Percentiles rank a stretch among this genome's conserved stretches.
Conservation (phyloP, 2,888 invertebrate genomes). For the Eupelmus urozonus region DNA sequence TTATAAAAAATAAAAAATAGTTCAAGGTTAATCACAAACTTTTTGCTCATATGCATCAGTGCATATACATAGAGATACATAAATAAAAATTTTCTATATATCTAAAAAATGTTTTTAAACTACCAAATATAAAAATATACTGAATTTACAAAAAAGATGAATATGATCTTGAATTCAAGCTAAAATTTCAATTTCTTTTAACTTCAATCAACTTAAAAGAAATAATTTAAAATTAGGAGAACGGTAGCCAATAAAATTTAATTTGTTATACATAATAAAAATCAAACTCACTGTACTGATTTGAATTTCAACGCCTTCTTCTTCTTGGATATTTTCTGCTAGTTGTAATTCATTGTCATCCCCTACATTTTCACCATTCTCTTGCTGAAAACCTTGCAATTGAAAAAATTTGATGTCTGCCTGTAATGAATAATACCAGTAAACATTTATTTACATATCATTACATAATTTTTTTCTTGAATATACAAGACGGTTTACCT, state of each 20-base stretch:
- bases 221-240: neutral
- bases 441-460: neutral
- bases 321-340: neutral
- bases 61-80: no score
- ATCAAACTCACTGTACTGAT: constrained; percentile 2
- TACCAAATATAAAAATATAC: no score
- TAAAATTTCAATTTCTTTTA: no score
- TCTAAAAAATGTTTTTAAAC: no score
- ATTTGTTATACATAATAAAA: neutral
- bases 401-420: neutral
- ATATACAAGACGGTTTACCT: neutral
- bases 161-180: neutral
- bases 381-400: neutral
- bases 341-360: neutral
- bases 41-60: no score
- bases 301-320: neutral
- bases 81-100: no score
- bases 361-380: neutral
- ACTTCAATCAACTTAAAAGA: neutral
- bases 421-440: neutral
- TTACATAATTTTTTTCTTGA: neutral
- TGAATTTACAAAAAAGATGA: neutral
- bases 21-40: no score
- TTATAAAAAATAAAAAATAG: neutral
- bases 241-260: neutral